These are phyloP conservation scores for Eristalis intricaria DNA, from an alignment of 2,888 invertebrate species.

Conservation along the genomic window DNA sequence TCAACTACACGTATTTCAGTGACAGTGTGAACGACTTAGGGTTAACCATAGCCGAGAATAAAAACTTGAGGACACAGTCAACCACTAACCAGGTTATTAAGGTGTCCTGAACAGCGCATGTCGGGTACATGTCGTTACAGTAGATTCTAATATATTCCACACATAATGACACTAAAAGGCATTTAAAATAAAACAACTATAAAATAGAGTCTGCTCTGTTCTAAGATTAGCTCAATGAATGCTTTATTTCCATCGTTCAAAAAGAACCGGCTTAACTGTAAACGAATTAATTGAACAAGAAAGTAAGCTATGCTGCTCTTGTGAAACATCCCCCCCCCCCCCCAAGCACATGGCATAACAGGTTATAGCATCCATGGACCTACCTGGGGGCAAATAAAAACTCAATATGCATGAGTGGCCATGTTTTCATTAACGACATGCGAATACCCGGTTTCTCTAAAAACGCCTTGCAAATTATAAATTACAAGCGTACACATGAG, in stretches of 20 bases:
- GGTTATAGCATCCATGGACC: neutral
- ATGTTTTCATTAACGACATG: neutral
- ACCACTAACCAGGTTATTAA: too few species aligned
- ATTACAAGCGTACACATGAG: neutral
- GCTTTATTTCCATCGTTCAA: neutral
- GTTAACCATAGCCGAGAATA: too few species aligned
- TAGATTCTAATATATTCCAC: too few species aligned
- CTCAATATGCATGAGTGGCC: neutral
- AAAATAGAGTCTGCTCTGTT: neutral
- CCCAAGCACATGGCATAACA: neutral
- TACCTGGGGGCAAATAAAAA: neutral
- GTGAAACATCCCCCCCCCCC: too few species aligned
- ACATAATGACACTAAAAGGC: too few species aligned
- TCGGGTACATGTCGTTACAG: too few species aligned
- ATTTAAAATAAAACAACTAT: too few species aligned
- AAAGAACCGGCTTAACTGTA: neutral
- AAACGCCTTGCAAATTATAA: neutral
- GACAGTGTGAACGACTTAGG: too few species aligned
- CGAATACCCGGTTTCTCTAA: neutral
- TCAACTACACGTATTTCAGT: too few species aligned
- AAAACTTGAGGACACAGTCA: too few species aligned
- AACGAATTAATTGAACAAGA: neutral
- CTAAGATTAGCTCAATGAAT: neutral
- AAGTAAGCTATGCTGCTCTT: neutral
- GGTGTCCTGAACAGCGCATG: too few species aligned